Base-by-base conservation (phyloP, 2,888 invertebrate genomes). In the Eurytoma adleriae region DNA sequence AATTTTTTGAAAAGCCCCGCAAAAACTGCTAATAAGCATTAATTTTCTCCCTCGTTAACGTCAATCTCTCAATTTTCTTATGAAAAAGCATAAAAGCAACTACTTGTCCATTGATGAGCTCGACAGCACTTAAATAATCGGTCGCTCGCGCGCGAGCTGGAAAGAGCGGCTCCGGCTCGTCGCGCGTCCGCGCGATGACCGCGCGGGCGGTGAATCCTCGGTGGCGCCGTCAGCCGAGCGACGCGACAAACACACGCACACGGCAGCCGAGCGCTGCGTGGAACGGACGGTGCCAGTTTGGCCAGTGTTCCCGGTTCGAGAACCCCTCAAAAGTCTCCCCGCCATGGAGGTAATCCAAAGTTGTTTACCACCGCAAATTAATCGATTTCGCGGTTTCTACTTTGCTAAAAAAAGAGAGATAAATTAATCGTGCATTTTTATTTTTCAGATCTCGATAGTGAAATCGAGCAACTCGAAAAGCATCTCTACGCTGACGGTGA, bases 391-490 rank as follows among this genome's bases (percentile, higher is more conserved):
- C 7, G 10, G 20, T 12, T 59, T 24, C 12, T 16, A 62, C 3
- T 3, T 16, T 13, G 3, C 0, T 61, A 13, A 13, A 24, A 30
- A n/a, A 12, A 24, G 12, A 13, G 4, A 14, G 24, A 30, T 62
- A 14, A 14, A 54, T 16, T 52, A 2, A n/a, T 54, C 2, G 18
- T 30, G 20, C 20, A 40, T 54, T 83, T 73, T 82, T 72, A 20
- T 89, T 89, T 89, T 89, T 54, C 84, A 92, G 92, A 88, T 92
- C 82, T 91, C 91, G 86, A 85, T 92, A 27, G 82, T 91, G 70
- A 87, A 86, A 79, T 86, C 90, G 18, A 88, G 88, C 54, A 89
- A 88, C 67, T 88, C 88, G 27, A 91, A 91, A 83, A 84, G 84
- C 40, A 83, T 91, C 69, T 86, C 88, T 27, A 87, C 87, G 27